Evolutionary conservation across 1,140 invertebrate species (phyloP).

Genomic region (Steinernema khuongi): DNA sequence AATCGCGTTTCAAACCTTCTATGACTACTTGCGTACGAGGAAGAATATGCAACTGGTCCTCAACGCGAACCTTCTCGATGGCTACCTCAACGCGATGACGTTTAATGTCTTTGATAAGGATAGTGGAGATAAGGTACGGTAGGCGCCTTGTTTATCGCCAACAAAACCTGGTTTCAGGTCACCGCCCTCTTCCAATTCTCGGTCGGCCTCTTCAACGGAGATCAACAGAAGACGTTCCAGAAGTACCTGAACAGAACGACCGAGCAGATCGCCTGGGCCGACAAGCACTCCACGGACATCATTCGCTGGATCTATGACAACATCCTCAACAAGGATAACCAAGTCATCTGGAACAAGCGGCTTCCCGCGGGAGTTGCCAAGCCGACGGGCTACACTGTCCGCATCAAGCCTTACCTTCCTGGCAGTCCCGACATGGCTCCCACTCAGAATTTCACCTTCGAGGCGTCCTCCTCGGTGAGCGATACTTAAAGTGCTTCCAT

Average conservation of each 20-base stretch:
- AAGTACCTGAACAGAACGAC: background rate
- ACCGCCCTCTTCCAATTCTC: background rate
- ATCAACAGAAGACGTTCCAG: background rate
- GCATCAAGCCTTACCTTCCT: background rate
- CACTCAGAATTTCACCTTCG: background rate
- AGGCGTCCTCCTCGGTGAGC: background rate
- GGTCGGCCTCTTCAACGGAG: background rate
- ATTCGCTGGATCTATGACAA: background rate
- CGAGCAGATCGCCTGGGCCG: background rate
- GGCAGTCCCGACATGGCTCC: background rate
- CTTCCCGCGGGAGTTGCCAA: background rate
- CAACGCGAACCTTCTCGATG: constrained; percentile 16
- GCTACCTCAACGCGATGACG: constrained; percentile 26
- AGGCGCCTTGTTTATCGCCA: background rate
- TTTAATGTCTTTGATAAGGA: constrained; percentile 8
- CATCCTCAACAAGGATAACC: background rate
- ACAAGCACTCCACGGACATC: background rate
- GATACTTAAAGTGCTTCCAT: too few relatives aligned
- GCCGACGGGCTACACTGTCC: background rate
- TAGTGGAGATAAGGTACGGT: background rate
- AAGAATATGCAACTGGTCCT: background rate
- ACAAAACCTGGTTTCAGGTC: background rate
- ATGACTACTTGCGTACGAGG: constrained; percentile 6
- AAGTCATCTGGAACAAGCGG: background rate
- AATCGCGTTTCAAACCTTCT: constrained; percentile 20